phyloP scores from a whole-genome alignment of 2,888 invertebrate species.

The Drosophila birchii region DNA sequence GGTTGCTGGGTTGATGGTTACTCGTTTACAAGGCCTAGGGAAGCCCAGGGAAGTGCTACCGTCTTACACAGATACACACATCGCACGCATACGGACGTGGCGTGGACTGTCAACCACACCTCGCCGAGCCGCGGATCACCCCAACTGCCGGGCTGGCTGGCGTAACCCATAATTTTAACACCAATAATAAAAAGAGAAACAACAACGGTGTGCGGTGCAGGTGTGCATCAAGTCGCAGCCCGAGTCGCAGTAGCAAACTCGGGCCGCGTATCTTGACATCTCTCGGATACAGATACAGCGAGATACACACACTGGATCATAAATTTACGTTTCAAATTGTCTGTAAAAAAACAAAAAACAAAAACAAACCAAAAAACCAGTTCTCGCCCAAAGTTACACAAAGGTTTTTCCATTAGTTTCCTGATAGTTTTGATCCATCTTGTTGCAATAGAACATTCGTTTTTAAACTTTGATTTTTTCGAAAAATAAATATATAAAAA shows the following conservation, averaged over 20 bases:
- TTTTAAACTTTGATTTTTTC: too few relatives aligned
- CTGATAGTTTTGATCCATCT: conserved; percentile 27
- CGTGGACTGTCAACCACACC: conserved; percentile 65
- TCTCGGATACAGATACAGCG: conserved; percentile 63
- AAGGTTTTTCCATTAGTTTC: conserved; percentile 69
- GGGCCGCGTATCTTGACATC: conserved; percentile 71
- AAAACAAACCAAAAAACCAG: conserved; percentile 59
- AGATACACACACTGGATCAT: conserved; percentile 68
- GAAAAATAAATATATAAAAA: neutral
- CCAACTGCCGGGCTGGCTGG: conserved; percentile 26
- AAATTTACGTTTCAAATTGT: conserved; percentile 79
- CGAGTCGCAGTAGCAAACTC: conserved; percentile 67
- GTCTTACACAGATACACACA: conserved; percentile 67
- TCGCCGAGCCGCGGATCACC: conserved; percentile 43
- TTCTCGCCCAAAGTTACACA: conserved; percentile 50
- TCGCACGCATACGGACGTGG: conserved; percentile 17
- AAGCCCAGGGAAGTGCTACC: conserved; percentile 76
- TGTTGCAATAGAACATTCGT: conserved; percentile 13
- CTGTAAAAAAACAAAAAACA: conserved; percentile 38
- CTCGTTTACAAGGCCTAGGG: conserved; percentile 51
- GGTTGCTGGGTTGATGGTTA: conserved; percentile 46
- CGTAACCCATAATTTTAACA: conserved; percentile 80
- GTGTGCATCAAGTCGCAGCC: conserved; percentile 74
- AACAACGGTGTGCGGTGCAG: conserved; percentile 61
- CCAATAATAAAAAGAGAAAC: conserved; percentile 75